These are phyloP conservation scores for Augochlora pura DNA, from an alignment of 1,140 invertebrate genomes.

Conservation along the genomic window DNA sequence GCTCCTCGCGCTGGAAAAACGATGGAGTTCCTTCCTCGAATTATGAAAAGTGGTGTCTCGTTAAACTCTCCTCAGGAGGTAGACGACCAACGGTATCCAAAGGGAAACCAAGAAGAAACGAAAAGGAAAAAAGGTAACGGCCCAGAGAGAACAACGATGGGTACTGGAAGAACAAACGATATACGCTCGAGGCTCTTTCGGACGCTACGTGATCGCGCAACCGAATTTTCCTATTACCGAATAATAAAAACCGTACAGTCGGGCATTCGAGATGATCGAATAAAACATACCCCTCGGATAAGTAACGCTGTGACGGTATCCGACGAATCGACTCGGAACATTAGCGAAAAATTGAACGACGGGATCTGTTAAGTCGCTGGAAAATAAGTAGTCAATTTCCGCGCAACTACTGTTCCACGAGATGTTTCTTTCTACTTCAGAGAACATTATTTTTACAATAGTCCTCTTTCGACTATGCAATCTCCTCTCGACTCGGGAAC, in stretches of 20 bases:
- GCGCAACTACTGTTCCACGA: no score
- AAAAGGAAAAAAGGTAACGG: no score
- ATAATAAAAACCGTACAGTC: constrained; percentile 12
- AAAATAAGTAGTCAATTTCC: no score
- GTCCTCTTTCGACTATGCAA: no score
- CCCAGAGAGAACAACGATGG: no score
- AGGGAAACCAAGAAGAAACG: no score
- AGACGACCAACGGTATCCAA: no score
- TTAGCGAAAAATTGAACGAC: not conserved
- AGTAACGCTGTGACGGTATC: not conserved
- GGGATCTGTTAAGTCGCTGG: not conserved
- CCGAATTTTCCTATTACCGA: constrained; percentile 8
- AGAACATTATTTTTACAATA: no score
- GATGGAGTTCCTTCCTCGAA: constrained; percentile 35
- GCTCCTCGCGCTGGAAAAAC: constrained; percentile 21
- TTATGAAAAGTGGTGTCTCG: constrained; percentile 42
- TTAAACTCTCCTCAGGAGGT: constrained; percentile 21
- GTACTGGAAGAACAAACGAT: not conserved
- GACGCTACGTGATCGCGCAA: not conserved
- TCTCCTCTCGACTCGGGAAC: no score
- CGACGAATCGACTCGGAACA: not conserved
- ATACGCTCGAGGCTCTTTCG: not conserved
- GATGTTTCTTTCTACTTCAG: no score
- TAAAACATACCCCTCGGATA: not conserved
- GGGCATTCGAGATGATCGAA: not conserved